These are phyloP conservation scores for Podilymbus podiceps DNA, from an alignment of 2,113 vertebrate species.

Conservation along the genomic window DNA sequence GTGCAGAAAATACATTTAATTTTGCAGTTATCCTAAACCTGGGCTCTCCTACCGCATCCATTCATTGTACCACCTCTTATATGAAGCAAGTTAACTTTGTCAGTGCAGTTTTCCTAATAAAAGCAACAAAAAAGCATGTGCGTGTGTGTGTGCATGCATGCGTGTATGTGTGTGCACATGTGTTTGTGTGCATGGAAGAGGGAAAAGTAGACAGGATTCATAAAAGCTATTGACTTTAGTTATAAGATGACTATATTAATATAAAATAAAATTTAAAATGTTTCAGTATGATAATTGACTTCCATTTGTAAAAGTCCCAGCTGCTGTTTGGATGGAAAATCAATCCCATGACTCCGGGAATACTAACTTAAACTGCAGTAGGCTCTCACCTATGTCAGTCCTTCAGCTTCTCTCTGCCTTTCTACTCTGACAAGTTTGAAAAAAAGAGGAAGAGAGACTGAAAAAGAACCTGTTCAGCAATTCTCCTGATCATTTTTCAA, in stretches of 20 bases:
- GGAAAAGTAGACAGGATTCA: not conserved
- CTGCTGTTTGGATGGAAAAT: not conserved
- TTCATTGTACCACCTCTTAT: not conserved
- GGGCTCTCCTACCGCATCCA: not conserved
- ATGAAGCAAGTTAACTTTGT: not conserved
- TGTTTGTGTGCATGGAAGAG: not conserved
- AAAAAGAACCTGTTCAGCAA: slow-evolving; percentile 20
- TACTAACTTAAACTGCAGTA: not conserved
- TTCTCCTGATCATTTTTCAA: slow-evolving; percentile 6
- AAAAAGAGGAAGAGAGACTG: not conserved
- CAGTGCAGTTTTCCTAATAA: not conserved
- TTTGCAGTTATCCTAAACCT: not conserved
- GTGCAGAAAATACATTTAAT: not conserved
- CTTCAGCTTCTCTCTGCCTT: slow-evolving; percentile 11
- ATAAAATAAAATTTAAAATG: not conserved
- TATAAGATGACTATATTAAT: not conserved
- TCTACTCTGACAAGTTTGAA: not conserved
- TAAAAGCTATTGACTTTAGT: not conserved
- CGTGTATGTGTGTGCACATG: not conserved
- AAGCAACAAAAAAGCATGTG: not conserved
- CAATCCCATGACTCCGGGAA: not conserved
- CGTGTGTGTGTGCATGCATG: not conserved
- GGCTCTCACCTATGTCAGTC: slow-evolving; percentile 3
- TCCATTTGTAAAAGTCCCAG: slow-evolving; percentile 31
- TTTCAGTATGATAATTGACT: slow-evolving; percentile 4